Conservation (phyloP, 2,888 invertebrate species). For the Amblyteles armatorius region DNA sequence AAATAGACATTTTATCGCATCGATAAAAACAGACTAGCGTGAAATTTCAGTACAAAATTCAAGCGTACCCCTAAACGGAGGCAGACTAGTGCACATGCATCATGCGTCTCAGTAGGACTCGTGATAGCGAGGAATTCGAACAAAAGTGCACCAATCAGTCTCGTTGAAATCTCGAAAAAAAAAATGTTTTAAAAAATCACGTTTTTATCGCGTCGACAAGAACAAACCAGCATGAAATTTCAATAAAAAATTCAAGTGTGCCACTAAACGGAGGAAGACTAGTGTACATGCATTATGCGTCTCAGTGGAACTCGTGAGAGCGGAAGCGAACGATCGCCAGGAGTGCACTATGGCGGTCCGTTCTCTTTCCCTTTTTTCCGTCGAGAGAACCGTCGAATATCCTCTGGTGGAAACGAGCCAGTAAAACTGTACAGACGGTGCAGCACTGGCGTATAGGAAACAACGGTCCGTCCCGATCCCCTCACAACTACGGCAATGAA, state of each 20-base stretch:
- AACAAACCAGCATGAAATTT: background rate
- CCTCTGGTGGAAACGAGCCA: slow-evolving; percentile 28
- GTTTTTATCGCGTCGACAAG: background rate
- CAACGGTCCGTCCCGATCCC: slow-evolving; percentile 30
- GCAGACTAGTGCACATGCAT: background rate
- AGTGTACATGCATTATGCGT: slow-evolving; percentile 15
- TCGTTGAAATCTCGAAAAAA: background rate
- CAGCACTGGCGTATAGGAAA: slow-evolving; percentile 17
- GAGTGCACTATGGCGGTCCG: slow-evolving; percentile 27
- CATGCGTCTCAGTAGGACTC: slow-evolving; percentile 3
- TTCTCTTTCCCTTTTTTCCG: background rate
- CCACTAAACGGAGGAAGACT: background rate
- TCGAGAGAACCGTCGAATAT: slow-evolving; percentile 23
- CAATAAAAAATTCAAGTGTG: background rate
- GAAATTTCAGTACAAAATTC: no score
- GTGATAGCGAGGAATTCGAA: background rate
- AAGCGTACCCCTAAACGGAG: background rate
- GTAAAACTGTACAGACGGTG: slow-evolving; percentile 15
- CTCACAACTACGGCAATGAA: slow-evolving; percentile 24
- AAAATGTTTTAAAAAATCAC: background rate
- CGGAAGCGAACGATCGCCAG: slow-evolving; percentile 29
- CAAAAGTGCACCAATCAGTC: background rate
- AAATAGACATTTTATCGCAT: no score
- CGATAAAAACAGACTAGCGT: no score
- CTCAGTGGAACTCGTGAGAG: slow-evolving; percentile 20